These are phyloP conservation scores for Meiosimyza platycephala DNA, from an alignment of 2,888 invertebrate genomes.

Conservation along the genomic window DNA sequence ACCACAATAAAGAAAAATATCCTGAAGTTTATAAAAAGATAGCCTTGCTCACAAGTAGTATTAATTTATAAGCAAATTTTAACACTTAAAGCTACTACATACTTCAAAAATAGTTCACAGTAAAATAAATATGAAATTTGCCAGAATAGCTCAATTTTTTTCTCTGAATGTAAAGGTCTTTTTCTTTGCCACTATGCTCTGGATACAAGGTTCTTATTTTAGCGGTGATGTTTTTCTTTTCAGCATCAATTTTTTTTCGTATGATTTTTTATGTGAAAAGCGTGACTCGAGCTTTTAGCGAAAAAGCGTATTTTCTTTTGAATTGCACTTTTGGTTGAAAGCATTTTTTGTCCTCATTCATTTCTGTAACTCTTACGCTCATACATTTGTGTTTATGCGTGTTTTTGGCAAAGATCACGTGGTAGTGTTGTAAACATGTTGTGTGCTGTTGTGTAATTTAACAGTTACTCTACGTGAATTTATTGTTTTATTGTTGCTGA, in stretches of 20 bases:
- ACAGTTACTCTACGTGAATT: constrained; percentile 34
- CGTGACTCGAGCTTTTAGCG: constrained; percentile 48
- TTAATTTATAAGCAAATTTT: no score
- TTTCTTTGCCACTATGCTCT: not conserved
- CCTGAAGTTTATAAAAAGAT: no score
- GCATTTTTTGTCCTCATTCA: not conserved
- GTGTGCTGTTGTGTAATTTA: constrained; percentile 24
- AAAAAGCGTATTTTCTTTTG: constrained; percentile 36
- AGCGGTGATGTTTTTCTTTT: constrained; percentile 5
- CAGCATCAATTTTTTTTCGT: not conserved
- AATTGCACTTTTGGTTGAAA: constrained; percentile 4
- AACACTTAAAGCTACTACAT: no score
- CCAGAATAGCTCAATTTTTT: no score
- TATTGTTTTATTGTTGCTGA: constrained; percentile 35
- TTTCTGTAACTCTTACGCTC: not conserved
- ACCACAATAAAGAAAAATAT: no score
- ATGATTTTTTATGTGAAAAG: constrained; percentile 53
- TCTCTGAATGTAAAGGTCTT: no score
- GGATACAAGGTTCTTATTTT: not conserved
- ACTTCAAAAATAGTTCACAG: no score
- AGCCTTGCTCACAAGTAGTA: no score
- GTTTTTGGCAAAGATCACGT: constrained; percentile 22
- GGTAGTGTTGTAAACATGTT: constrained; percentile 28
- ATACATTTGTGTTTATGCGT: constrained; percentile 4
- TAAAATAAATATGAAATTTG: no score